Evolutionary conservation across 2,113 vertebrate genomes (phyloP), one percentile per base, ranked within the genome.

Genomic region (Oceanites oceanicus): DNA sequence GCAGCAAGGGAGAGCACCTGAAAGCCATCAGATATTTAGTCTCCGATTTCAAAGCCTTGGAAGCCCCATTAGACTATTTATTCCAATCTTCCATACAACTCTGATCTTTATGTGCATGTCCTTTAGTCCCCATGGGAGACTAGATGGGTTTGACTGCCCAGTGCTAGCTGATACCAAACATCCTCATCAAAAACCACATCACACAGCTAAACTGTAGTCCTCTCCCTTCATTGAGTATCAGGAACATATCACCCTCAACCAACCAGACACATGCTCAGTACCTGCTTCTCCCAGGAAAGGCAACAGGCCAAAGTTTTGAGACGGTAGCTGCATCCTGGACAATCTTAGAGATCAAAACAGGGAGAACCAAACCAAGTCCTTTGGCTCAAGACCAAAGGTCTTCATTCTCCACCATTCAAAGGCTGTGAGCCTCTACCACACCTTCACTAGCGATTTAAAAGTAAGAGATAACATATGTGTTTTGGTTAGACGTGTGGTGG

Each of bases 201-300:
- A 36, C 11, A 7, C 30, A 58, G 44, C 17, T 47, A 25, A 58
- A 29, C 4, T 4, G 15, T 15, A 36, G 7, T 17, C 29, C 61
- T 56, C 59, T 45, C 42, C 63, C 23, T 30, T 38, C 5, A 0
- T 56, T 67, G 19, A 15, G 8, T 9, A 22, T 9, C 38, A 63
- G 19, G 49, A 67, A 34, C 2, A 0, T 14, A 42, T 3, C 29
- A 47, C 16, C 10, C 13, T 32, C 2, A 0, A 77, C 55, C 56
- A 61, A 50, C 4, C 36, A 77, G 20, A n/a, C 9, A 45, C 42
- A 15, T 0, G 1, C 62, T 79, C 49, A 21, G 42, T 14, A 77
- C 25, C 76, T 55, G 40, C 30, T 59, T 72, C 36, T 53, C 8
- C 23, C 19, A 44, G 32, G 36, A 71, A 84, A 44, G 34, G 40